Conservation (phyloP, 2,113 vertebrate species). For the human (Homo sapiens) region GRCh38 chr3:165274001-165274500, state of each 20-base stretch:
- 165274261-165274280: not conserved
- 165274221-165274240: not conserved
- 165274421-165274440: not conserved
- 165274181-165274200: not conserved
- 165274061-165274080: not conserved
- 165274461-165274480: not conserved
- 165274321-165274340: not conserved
- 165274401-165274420: not conserved
- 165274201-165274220: not conserved
- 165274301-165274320: accelerated
- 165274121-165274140: not conserved
- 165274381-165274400: not conserved
- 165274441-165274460: not conserved
- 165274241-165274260: not conserved
- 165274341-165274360: not conserved
- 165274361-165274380: not conserved
- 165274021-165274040: not conserved
- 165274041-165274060: not conserved
- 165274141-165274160: not conserved
- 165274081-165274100: not conserved
- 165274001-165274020: not conserved
- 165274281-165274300: not conserved
- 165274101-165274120: not conserved
- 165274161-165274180: not conserved
- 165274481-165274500: not conserved